A percentile compares a stretch with the other conserved stretches of the same genome.
These are phyloP conservation scores for Trichopria drosophilae DNA, from an alignment of 2,888 invertebrate species.

Conservation along the genomic window DNA sequence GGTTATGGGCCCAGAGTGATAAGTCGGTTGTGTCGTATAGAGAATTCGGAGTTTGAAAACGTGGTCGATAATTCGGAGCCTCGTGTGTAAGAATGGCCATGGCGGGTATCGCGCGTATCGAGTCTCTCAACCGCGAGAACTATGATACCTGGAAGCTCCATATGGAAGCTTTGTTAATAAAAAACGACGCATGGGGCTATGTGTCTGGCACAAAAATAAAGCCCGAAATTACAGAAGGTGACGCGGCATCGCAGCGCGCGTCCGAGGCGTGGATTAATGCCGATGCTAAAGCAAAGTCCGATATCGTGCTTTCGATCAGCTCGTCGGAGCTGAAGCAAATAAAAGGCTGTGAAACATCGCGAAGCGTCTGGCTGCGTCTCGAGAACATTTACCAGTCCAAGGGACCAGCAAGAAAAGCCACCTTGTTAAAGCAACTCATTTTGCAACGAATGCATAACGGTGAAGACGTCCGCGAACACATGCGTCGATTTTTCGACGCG, in stretches of 20 bases:
- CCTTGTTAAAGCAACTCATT: constrained; percentile 23
- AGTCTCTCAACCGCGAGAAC: constrained; percentile 1
- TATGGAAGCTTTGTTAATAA: too few species aligned
- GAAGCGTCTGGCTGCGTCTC: constrained; percentile 23
- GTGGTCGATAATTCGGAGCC: too few species aligned
- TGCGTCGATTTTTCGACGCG: constrained; percentile 18
- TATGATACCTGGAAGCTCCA: constrained; percentile 13
- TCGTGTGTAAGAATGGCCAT: too few species aligned
- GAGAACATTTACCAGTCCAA: constrained; percentile 18
- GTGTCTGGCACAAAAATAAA: too few species aligned
- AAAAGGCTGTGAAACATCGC: constrained; percentile 24
- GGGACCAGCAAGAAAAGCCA: constrained; percentile 25
- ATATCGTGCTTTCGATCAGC: too few species aligned
- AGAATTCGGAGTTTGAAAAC: too few species aligned
- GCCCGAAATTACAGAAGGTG: not conserved
- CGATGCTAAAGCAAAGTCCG: constrained; percentile 15
- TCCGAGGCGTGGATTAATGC: not conserved
- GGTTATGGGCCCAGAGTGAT: too few species aligned
- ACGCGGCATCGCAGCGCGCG: not conserved
- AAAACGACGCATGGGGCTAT: constrained; percentile 22
- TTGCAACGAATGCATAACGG: too few species aligned
- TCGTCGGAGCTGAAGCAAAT: too few species aligned
- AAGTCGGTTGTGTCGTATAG: too few species aligned
- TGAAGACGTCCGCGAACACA: constrained; percentile 22
- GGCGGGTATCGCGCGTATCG: not conserved